These are phyloP conservation scores for Cyanoderma ruficeps DNA, from an alignment of 2,113 vertebrate genomes.

Conservation along the genomic window DNA sequence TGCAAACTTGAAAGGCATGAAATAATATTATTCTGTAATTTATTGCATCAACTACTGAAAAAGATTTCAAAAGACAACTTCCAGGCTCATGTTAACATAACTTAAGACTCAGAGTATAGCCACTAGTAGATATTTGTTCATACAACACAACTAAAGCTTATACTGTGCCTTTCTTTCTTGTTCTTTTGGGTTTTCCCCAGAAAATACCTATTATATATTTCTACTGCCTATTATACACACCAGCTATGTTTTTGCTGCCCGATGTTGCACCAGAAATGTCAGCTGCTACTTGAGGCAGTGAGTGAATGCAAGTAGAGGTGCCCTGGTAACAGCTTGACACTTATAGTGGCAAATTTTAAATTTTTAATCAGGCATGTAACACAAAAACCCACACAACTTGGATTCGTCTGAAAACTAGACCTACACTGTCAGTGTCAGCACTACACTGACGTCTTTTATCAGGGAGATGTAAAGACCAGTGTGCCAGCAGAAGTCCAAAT, in stretches of 20 bases:
- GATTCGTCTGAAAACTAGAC: neutral
- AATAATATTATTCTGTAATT: neutral
- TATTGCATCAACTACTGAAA: neutral
- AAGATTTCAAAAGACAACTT: neutral
- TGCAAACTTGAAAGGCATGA: neutral
- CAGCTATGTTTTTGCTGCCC: neutral
- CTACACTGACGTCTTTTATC: neutral
- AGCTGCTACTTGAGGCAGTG: neutral
- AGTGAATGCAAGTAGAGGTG: neutral
- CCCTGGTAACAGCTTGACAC: neutral
- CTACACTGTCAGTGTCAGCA: neutral
- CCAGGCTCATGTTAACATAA: neutral
- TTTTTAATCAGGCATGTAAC: neutral
- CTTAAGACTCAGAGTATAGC: neutral
- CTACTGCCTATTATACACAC: neutral
- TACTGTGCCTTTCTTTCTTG: neutral
- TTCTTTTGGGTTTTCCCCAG: neutral
- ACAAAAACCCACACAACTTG: neutral
- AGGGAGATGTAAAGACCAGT: neutral
- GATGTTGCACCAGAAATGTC: slow-evolving; percentile 27
- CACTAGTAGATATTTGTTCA: neutral
- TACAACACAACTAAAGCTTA: neutral
- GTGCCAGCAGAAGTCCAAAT: neutral
- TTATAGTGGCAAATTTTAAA: neutral
- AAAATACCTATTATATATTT: neutral